These are phyloP conservation scores for Sphaerodactylus townsendi DNA, from an alignment of 2,113 vertebrate genomes.

Conservation along the genomic window DNA sequence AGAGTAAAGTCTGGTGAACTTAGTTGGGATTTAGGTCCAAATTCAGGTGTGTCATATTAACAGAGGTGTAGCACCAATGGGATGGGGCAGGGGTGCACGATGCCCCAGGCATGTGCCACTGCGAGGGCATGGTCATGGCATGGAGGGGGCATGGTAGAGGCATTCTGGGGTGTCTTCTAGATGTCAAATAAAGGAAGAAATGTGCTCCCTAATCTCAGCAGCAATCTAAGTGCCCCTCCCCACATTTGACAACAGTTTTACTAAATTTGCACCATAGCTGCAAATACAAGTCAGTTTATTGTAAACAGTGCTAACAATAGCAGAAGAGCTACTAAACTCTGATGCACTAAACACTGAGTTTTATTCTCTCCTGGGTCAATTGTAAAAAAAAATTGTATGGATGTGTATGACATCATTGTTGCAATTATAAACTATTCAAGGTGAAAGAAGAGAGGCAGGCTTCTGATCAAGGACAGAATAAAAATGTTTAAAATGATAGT, in stretches of 20 bases:
- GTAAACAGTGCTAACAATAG: not conserved
- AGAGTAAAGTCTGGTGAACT: not conserved
- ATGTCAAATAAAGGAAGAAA: too few relatives aligned
- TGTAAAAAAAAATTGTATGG: not conserved
- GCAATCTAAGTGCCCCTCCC: too few relatives aligned
- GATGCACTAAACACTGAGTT: too few relatives aligned
- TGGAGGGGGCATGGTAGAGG: too few relatives aligned
- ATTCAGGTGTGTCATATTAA: not conserved
- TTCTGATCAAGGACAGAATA: not conserved
- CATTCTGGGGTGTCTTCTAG: too few relatives aligned
- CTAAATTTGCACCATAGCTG: too few relatives aligned
- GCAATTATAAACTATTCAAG: not conserved
- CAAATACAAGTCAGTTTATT: not conserved
- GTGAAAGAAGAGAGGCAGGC: rapidly evolving
- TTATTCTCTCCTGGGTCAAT: not conserved
- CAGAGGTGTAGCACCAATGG: too few relatives aligned
- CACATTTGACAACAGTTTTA: too few relatives aligned
- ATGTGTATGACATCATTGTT: not conserved
- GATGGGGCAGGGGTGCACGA: too few relatives aligned
- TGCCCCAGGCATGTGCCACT: too few relatives aligned
- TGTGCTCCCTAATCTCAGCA: too few relatives aligned
- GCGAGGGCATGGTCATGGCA: too few relatives aligned
- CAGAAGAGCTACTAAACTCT: not conserved
- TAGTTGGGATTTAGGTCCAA: not conserved
- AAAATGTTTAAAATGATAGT: not conserved